Evolutionary conservation across 2,888 invertebrate species (phyloP).

Genomic region (Archaeoteleia sp.): DNA sequence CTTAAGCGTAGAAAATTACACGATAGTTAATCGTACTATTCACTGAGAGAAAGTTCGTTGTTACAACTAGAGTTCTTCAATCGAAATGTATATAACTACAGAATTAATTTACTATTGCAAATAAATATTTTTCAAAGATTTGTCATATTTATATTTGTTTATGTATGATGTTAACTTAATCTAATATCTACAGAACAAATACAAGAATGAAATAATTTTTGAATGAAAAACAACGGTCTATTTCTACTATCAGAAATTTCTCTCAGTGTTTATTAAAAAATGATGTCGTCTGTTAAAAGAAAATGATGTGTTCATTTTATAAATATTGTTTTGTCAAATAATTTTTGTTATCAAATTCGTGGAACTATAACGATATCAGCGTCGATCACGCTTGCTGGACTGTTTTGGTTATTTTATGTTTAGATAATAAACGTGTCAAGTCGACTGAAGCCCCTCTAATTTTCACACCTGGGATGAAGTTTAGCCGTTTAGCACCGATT

Average conservation of each 20-base stretch:
- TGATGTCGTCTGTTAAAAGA: background rate
- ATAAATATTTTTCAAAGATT: too few species aligned
- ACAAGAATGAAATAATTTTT: too few species aligned
- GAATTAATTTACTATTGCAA: too few species aligned
- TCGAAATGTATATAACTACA: too few species aligned
- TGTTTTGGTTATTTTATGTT: conserved; percentile 47
- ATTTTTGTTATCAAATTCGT: background rate
- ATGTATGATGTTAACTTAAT: too few species aligned
- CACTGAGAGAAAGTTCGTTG: conserved; percentile 5
- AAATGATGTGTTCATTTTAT: background rate
- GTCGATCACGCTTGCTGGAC: background rate
- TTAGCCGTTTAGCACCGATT: conserved; percentile 9
- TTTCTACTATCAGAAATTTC: too few species aligned
- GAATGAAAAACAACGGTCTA: too few species aligned
- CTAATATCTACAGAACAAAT: too few species aligned
- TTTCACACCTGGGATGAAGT: conserved; percentile 28
- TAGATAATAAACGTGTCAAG: conserved; percentile 40
- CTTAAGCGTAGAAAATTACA: background rate
- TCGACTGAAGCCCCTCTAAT: conserved; percentile 39
- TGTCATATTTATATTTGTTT: too few species aligned
- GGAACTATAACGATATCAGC: background rate
- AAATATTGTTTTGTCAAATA: too few species aligned
- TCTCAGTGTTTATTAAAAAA: background rate
- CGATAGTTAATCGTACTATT: background rate
- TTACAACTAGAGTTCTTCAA: too few species aligned